Conservation (phyloP, 2,888 invertebrate species). For the Caenorhabditis sulstoni region DNA sequence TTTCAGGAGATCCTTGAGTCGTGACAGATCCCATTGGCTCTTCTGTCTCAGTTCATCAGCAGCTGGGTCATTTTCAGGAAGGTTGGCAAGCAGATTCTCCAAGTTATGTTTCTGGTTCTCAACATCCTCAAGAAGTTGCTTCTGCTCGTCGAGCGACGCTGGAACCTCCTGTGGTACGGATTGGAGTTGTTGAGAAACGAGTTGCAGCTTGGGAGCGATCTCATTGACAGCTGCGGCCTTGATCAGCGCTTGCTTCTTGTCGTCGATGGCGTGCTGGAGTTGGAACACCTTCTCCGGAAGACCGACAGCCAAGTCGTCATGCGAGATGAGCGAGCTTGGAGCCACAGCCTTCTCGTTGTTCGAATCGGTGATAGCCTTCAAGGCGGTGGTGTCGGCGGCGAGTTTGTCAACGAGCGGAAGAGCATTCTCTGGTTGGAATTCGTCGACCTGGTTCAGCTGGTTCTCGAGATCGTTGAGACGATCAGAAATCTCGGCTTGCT, state of each 20-base stretch:
- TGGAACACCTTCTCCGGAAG: conserved; percentile 51
- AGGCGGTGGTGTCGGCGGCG: conserved; percentile 35
- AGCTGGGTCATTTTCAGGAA: conserved; percentile 61
- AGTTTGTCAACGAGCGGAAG: conserved; percentile 57
- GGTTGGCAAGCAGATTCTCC: conserved; percentile 60
- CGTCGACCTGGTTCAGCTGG: conserved; percentile 35
- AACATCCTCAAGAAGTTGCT: conserved; percentile 63
- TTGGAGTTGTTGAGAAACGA: conserved; percentile 60
- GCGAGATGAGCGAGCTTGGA: conserved; percentile 53
- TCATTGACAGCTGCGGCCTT: conserved; percentile 58
- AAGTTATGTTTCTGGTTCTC: conserved; percentile 61
- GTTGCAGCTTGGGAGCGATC: conserved; percentile 63
- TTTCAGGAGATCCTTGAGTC: conserved; percentile 66
- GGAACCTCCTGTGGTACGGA: conserved; percentile 57
- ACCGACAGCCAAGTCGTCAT: conserved; percentile 35
- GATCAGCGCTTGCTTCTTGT: conserved; percentile 50
- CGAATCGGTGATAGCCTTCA: conserved; percentile 45
- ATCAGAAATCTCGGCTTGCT: conserved; percentile 39
- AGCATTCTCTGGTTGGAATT: conserved; percentile 50
- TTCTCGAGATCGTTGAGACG: conserved; percentile 41
- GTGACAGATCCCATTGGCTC: conserved; percentile 68
- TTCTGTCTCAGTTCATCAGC: conserved; percentile 65
- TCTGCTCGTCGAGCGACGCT: conserved; percentile 61
- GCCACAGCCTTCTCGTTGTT: conserved; percentile 47
- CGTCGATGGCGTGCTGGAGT: conserved; percentile 47